Percentiles rank a stretch among this genome's conserved stretches.
phyloP scores from a whole-genome alignment of 2,113 vertebrate species.

The Harpagus bidentatus region DNA sequence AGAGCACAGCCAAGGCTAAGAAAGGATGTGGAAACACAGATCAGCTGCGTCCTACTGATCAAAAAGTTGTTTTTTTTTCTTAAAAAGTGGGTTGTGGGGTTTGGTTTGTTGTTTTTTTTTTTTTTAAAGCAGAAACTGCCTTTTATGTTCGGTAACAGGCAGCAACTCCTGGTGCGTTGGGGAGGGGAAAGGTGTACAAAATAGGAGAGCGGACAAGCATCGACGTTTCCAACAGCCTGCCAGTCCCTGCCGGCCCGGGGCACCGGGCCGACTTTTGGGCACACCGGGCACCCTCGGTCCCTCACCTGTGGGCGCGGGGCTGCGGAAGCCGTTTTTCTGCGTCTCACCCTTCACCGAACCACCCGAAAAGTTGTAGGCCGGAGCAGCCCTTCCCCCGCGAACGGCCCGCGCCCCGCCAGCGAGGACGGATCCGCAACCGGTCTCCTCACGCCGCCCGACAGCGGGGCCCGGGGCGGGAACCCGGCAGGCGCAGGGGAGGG shows the following conservation, averaged over 20 bases:
- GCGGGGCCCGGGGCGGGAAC: no score
- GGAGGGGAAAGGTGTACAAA: neutral
- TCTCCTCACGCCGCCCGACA: neutral
- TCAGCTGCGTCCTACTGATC: neutral
- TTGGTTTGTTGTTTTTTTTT: no score
- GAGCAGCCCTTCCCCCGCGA: accelerated
- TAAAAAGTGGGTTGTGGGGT: no score
- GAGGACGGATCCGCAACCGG: accelerated
- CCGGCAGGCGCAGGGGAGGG: no score
- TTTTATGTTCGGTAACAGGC: neutral
- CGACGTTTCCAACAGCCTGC: accelerated
- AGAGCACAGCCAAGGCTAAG: neutral
- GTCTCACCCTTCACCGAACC: accelerated
- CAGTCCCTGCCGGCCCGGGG: accelerated
- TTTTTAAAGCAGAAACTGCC: neutral
- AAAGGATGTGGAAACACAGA: accelerated
- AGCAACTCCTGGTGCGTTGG: neutral
- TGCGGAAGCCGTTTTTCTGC: accelerated
- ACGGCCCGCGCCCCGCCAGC: accelerated
- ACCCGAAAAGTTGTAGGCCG: accelerated
- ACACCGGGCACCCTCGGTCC: accelerated
- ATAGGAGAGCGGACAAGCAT: neutral
- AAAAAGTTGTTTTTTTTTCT: no score
- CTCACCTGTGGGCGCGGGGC: accelerated
- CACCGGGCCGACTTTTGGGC: accelerated